Conservation (phyloP, 2,888 invertebrate genomes). For the Ormia ochracea region DNA sequence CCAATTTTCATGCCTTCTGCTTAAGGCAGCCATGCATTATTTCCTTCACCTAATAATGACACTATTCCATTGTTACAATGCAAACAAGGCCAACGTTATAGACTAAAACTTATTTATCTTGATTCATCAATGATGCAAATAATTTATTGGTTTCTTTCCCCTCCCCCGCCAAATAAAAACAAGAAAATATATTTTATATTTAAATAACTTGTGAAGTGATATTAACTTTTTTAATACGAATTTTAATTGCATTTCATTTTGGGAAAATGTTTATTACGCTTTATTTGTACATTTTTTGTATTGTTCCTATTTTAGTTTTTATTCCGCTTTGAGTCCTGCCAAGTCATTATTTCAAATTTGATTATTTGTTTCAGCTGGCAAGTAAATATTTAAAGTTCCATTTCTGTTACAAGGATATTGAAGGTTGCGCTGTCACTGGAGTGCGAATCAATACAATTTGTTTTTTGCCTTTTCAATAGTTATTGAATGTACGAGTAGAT, state of each 20-base stretch:
- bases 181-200: constrained; percentile 5
- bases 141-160: constrained; percentile 50
- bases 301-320: too few relatives aligned
- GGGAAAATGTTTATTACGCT: constrained; percentile 11
- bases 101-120: constrained; percentile 34
- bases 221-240: constrained; percentile 63
- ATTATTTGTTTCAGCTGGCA: too few relatives aligned
- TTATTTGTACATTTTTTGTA: too few relatives aligned
- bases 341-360: too few relatives aligned
- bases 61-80: not conserved
- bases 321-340: too few relatives aligned
- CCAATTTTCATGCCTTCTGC: too few relatives aligned
- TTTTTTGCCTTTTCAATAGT: too few relatives aligned
- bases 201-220: constrained; percentile 20
- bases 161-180: not conserved
- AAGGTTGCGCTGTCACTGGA: too few relatives aligned
- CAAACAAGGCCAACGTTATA: constrained; percentile 32
- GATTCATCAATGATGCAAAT: constrained; percentile 51
- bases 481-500: too few relatives aligned
- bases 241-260: constrained; percentile 39
- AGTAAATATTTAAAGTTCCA: too few relatives aligned
- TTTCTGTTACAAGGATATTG: too few relatives aligned
- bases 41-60: constrained; percentile 7
- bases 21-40: not conserved
- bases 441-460: too few relatives aligned